Conservation (phyloP, 2,113 vertebrate genomes). For the Lipotes vexillifer region DNA sequence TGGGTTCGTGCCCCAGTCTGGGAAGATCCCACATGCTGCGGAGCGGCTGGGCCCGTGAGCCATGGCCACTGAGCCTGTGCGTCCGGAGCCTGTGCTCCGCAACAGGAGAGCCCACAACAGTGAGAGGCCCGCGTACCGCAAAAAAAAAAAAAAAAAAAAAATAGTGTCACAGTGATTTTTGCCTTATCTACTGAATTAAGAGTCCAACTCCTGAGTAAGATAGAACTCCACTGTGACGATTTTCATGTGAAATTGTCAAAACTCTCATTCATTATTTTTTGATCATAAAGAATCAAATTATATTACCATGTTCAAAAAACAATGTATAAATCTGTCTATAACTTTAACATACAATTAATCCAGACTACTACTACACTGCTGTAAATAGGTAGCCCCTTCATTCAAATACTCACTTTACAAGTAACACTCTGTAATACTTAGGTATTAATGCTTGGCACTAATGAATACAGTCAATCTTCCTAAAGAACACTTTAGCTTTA, state of each 20-base stretch:
- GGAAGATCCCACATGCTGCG: too few species aligned
- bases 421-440: neutral
- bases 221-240: neutral
- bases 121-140: too few species aligned
- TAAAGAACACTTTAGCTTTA: neutral
- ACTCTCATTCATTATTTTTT: neutral
- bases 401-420: constrained; percentile 17
- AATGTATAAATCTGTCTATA: neutral
- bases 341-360: neutral
- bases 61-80: too few species aligned
- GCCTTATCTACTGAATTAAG: neutral
- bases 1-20: too few species aligned
- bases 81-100: too few species aligned
- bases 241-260: neutral
- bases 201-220: neutral
- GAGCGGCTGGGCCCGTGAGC: too few species aligned
- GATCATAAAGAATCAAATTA: neutral
- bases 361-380: neutral
- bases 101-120: too few species aligned
- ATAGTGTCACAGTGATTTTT: neutral
- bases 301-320: neutral
- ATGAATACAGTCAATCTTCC: neutral
- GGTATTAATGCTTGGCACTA: neutral
- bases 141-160: too few species aligned
- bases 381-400: neutral